A percentile compares a stretch with the other conserved stretches of the same genome.
Conservation (phyloP, 2,113 vertebrate species). For the Zosterops lateralis region DNA sequence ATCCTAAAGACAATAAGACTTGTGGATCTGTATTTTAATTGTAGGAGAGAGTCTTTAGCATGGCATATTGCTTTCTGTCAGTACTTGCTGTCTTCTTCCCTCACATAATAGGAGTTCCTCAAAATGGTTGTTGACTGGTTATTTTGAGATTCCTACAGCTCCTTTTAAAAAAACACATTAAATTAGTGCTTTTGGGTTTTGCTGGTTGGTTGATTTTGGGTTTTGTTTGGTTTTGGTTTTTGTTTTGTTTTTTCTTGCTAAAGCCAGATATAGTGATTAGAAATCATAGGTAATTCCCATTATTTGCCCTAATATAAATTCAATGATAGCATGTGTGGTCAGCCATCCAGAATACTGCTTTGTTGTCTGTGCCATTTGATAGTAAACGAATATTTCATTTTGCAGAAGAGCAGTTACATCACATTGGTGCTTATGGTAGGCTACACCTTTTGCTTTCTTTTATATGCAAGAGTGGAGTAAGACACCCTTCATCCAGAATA, state of each 20-base stretch:
- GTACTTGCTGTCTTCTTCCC: background rate
- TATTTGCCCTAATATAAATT: background rate
- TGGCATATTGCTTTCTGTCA: background rate
- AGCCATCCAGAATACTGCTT: background rate
- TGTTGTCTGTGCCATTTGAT: background rate
- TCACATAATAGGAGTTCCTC: background rate
- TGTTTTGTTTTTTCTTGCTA: background rate
- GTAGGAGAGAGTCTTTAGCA: background rate
- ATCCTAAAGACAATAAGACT: background rate
- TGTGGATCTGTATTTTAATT: background rate
- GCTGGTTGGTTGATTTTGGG: background rate
- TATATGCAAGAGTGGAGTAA: background rate
- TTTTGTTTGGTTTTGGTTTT: too few relatives aligned
- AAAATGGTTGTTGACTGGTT: background rate
- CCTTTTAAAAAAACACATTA: background rate
- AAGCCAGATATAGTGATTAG: background rate
- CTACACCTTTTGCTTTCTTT: background rate
- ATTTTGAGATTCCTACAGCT: background rate
- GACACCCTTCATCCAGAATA: background rate
- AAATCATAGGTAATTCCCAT: background rate
- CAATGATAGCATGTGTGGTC: background rate
- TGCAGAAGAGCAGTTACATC: background rate
- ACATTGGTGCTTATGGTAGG: background rate
- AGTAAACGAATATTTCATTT: background rate
- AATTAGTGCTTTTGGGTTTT: background rate